Evolutionary conservation across 2,888 invertebrate genomes (phyloP).

Genomic region (Caenorhabditis wallacei): DNA sequence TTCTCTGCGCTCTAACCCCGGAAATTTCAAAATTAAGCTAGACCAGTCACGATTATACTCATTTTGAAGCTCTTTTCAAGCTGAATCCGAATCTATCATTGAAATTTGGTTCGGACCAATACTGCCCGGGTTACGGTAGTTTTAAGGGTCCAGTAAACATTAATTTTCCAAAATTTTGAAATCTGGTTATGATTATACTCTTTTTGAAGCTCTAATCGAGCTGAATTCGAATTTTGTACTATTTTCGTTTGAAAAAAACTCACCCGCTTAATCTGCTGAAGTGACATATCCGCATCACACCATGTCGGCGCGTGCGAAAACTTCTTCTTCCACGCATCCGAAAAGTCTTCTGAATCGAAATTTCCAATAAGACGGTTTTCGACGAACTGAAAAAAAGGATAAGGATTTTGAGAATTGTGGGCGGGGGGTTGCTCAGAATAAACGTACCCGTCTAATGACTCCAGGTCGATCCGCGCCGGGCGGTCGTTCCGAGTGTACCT

Average conservation of each 20-base stretch:
- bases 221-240: too few relatives aligned
- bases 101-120: background rate
- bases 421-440: background rate
- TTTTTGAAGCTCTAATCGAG: too few relatives aligned
- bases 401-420: background rate
- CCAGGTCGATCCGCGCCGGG: constrained; percentile 53
- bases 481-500: constrained; percentile 64
- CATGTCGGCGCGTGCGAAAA: constrained; percentile 88
- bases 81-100: background rate
- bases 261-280: constrained; percentile 97
- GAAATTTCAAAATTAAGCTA: too few relatives aligned
- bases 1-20: too few relatives aligned
- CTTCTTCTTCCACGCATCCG: constrained; percentile 83
- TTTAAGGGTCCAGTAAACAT: too few relatives aligned
- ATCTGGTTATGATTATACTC: too few relatives aligned
- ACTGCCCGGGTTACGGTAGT: too few relatives aligned
- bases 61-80: too few relatives aligned
- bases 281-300: constrained; percentile 95
- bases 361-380: constrained; percentile 77
- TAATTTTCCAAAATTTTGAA: too few relatives aligned
- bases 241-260: constrained; percentile 17
- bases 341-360: constrained; percentile 80
- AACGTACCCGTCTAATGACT: constrained; percentile 51
- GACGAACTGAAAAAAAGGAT: constrained; percentile 73
- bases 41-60: too few relatives aligned